phyloP scores from a whole-genome alignment of 2,113 vertebrate species.

The Mohoua ochrocephala region DNA sequence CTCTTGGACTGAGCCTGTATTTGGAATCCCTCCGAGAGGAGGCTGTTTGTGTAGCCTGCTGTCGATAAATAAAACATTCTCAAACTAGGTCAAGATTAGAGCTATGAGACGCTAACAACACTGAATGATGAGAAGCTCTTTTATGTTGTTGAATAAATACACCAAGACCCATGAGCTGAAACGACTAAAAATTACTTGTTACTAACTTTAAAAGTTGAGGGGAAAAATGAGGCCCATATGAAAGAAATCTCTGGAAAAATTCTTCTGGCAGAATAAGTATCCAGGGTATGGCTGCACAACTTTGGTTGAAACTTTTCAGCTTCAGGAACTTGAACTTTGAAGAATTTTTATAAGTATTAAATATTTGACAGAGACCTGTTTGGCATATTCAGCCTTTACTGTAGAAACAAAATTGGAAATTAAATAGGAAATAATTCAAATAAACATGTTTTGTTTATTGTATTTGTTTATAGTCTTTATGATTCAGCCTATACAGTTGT shows the following conservation, averaged over 20 bases:
- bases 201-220: neutral
- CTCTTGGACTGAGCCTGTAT: neutral
- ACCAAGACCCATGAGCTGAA: neutral
- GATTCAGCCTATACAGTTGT: neutral
- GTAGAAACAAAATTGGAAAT: neutral
- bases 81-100: slow-evolving; percentile 49
- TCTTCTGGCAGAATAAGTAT: neutral
- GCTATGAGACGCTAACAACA: slow-evolving; percentile 22
- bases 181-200: slow-evolving; percentile 8
- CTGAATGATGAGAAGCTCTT: slow-evolving; percentile 4
- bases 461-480: neutral
- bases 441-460: neutral
- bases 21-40: neutral
- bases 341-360: neutral
- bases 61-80: slow-evolving; percentile 12
- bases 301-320: neutral
- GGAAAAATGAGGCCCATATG: neutral
- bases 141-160: slow-evolving; percentile 20
- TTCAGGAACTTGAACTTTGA: neutral
- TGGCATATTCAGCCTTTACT: neutral
- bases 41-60: neutral
- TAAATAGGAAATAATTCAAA: neutral
- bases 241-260: neutral
- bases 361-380: neutral
- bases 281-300: neutral